Evolutionary conservation across 2,797 vertebrate species (phyloP).

Genomic region (Coccyzus lansbergi): DNA sequence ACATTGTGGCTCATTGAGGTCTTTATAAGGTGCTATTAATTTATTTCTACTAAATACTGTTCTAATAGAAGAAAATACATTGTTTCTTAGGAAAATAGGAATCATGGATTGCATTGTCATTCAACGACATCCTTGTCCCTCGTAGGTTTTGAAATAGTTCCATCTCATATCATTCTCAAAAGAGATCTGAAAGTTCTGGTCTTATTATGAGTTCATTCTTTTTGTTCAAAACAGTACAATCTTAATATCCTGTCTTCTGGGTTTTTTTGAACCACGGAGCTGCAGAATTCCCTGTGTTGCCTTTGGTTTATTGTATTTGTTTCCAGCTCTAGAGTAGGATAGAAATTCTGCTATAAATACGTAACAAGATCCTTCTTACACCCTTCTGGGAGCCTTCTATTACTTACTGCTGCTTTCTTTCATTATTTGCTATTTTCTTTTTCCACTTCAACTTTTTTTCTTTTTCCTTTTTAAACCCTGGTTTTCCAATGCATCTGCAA

Average conservation of each 20-base stretch:
- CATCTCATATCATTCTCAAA: neutral
- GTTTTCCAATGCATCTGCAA: neutral
- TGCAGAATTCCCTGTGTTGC: neutral
- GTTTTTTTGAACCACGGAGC: neutral
- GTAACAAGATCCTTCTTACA: neutral
- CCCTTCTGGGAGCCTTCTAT: neutral
- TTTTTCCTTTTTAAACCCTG: neutral
- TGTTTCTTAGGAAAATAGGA: neutral
- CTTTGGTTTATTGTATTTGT: conserved; percentile 19
- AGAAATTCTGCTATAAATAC: conserved; percentile 6
- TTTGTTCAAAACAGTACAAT: neutral
- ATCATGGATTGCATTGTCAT: neutral
- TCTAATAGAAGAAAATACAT: neutral
- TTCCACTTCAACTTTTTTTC: neutral
- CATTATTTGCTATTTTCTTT: neutral
- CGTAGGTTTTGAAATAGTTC: neutral
- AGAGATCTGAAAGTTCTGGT: neutral
- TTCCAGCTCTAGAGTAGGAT: neutral
- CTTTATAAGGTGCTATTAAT: neutral
- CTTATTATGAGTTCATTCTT: neutral
- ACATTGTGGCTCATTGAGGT: neutral
- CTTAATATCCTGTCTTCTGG: conserved; percentile 3
- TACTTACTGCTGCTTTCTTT: neutral
- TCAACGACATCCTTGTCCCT: neutral
- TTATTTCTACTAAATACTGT: neutral